Percentiles rank a stretch among this genome's conserved stretches.
These are phyloP conservation scores for Carcina quercana DNA, from an alignment of 2,888 invertebrate genomes.

Conservation along the genomic window DNA sequence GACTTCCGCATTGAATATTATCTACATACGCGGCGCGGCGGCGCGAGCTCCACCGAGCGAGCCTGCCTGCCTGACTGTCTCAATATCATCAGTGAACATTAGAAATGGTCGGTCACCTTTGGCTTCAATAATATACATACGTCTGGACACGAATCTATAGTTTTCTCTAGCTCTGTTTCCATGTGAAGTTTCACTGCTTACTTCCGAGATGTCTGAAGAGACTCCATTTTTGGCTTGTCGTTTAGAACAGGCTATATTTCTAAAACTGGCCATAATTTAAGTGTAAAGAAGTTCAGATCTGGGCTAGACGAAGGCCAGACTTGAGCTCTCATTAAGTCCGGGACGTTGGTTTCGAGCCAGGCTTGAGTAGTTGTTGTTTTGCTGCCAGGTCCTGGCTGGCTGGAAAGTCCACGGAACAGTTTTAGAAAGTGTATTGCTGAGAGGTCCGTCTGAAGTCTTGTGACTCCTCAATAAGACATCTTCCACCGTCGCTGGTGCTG, in stretches of 20 bases:
- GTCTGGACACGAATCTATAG: not conserved
- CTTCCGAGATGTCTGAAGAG: not conserved
- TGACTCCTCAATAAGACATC: no score
- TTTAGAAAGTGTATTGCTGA: constrained; percentile 1
- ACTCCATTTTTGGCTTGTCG: not conserved
- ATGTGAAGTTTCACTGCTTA: constrained; percentile 7
- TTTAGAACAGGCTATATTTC: constrained; percentile 2
- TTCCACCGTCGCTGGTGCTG: no score
- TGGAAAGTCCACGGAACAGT: not conserved
- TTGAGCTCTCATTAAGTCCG: constrained; percentile 10
- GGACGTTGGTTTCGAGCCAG: constrained; percentile 3
- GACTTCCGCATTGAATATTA: constrained; percentile 55
- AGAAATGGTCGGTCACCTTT: no score
- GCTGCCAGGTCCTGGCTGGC: constrained; percentile 1
- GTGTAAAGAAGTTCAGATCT: constrained; percentile 10
- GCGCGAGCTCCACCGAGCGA: no score
- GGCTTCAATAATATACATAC: no score
- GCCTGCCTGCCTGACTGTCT: no score
- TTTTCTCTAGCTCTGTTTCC: no score
- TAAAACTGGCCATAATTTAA: constrained; percentile 12
- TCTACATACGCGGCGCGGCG: constrained; percentile 36
- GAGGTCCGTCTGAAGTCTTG: no score
- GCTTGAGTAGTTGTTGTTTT: not conserved
- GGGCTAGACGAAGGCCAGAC: constrained; percentile 10
- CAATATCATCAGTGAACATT: no score